These are phyloP conservation scores for Loris lydekkerianus DNA, from an alignment of 2,797 vertebrate genomes.

Conservation along the genomic window DNA sequence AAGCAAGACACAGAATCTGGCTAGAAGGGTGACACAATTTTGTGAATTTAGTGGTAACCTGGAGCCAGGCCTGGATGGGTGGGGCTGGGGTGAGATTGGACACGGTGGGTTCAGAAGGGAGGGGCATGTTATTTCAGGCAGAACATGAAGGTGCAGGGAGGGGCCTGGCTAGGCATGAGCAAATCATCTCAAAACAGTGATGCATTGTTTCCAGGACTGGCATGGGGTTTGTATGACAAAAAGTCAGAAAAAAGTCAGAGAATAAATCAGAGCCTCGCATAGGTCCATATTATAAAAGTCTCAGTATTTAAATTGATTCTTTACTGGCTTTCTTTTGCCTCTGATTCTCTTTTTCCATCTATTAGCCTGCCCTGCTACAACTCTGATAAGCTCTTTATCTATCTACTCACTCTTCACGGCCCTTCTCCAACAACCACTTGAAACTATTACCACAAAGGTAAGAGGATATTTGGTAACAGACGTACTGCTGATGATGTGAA, in stretches of 20 bases:
- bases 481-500: neutral
- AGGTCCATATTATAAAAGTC: neutral
- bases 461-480: neutral
- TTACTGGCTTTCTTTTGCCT: neutral
- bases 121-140: neutral
- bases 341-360: neutral
- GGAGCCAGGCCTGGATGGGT: neutral
- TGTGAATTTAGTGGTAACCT: neutral
- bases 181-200: neutral
- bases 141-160: rapidly evolving
- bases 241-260: neutral
- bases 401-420: neutral
- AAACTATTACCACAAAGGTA: constrained; percentile 6
- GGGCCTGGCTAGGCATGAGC: neutral
- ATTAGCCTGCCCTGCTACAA: neutral
- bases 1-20: neutral
- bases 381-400: neutral
- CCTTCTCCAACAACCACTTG: neutral
- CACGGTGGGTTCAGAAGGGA: no score
- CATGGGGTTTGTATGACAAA: neutral
- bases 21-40: neutral
- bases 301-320: neutral
- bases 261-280: neutral
- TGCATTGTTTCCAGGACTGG: neutral
- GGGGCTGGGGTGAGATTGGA: neutral